Base-by-base conservation (phyloP, 2,113 vertebrate species). In the Planiliza haematocheilus region DNA sequence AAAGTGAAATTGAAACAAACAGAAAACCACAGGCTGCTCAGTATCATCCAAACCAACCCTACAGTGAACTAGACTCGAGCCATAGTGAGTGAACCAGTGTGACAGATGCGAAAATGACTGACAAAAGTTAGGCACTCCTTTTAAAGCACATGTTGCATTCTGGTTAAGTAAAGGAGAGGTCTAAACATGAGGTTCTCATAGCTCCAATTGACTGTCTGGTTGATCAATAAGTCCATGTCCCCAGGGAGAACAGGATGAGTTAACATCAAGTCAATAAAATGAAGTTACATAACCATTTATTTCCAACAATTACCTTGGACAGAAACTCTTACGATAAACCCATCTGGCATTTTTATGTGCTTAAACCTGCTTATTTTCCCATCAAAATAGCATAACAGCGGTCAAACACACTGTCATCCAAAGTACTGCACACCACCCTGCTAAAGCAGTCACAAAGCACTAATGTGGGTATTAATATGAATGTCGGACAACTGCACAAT, bases 171-270 rank as follows among this genome's bases (percentile, higher is more conserved):
- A 0, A 2, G 56, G 56, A 36, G 4, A 17, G 69, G 52, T 65
- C 10, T 56, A n/a, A 67, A 13, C 50, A 56, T 1, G 10, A 76
- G 60, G 45, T 76, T 68, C 41, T 58, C 74, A 2, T 55, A 17
- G 58, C 63, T 82, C 12, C 66, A 51, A 88, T 55, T 56, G 83
- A 81, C 67, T 21, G 16, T 34, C 39, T 55, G 77, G 50, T n/a
- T 2, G 7, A 78, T 87, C 83, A 38, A 91, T 88, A 79, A n/a
- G 36, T 49, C 20, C 57, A 41, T 71, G 81, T 64, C 78, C 79
- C 12, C 41, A 3, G 79, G 57, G 68, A 24, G 48, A 38, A 76
- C 55, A 46, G 59, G 73, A 70, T 30, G 79, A 77, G 53, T 76
- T 71, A 49, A 65, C 61, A 21, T 3, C 16, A 37, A 79, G 75